A percentile compares a stretch with the other conserved stretches of the same genome.
These are phyloP conservation scores for Zonitis immaculata DNA, from an alignment of 2,888 invertebrate species.

Conservation along the genomic window DNA sequence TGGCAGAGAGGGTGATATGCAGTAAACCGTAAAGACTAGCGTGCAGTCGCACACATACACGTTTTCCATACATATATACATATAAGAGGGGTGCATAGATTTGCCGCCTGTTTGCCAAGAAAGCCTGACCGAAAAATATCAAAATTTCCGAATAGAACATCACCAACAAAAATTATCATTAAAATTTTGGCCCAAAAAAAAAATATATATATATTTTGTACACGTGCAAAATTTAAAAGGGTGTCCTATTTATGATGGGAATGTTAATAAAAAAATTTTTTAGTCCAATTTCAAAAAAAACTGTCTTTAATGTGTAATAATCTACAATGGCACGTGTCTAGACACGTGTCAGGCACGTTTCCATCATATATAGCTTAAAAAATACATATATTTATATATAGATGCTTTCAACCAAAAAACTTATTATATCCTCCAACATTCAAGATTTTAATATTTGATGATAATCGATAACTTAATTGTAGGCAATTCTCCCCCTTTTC, in stretches of 20 bases:
- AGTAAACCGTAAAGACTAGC: conserved; percentile 49
- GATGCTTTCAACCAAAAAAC: not conserved
- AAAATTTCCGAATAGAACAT: not conserved
- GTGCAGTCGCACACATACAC: conserved; percentile 26
- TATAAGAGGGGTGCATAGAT: conserved; percentile 48
- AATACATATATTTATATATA: not conserved
- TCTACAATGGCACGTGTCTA: conserved; percentile 28
- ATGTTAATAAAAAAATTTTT: not conserved
- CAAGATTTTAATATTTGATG: not conserved
- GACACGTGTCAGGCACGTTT: conserved; percentile 30
- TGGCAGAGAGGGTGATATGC: conserved; percentile 42
- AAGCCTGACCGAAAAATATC: conserved; percentile 15
- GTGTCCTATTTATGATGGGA: too few relatives aligned
- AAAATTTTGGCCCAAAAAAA: too few relatives aligned
- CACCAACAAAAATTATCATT: conserved; percentile 7
- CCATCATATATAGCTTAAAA: not conserved
- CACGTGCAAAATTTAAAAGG: not conserved
- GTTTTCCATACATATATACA: not conserved
- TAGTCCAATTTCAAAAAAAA: not conserved
- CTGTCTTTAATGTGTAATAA: not conserved
- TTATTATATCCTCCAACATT: not conserved
- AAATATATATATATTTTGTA: too few relatives aligned
- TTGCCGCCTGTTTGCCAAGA: conserved; percentile 47
- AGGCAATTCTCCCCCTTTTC: not conserved
- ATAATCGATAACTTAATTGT: not conserved